Evolutionary conservation across 2,113 vertebrate species (phyloP).

Genomic region (Craseonycteris thonglongyai): DNA sequence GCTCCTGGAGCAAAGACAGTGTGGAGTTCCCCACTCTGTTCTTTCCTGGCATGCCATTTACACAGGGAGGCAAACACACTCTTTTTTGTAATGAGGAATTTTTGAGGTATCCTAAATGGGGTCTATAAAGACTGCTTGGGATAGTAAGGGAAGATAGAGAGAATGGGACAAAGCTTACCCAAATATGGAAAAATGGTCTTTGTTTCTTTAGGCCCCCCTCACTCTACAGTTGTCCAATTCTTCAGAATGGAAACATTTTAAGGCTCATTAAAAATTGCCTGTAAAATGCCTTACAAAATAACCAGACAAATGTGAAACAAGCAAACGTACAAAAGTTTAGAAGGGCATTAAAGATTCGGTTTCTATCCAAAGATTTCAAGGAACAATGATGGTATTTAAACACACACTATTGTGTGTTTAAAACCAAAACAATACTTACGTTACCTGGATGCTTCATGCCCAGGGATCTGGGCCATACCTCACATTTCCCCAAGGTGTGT

Average conservation of each 20-base stretch:
- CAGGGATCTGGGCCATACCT: background rate
- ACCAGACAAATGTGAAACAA: background rate
- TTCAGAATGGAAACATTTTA: conserved; percentile 2
- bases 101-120: background rate
- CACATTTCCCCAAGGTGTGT: no score
- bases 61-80: background rate
- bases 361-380: background rate
- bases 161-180: background rate
- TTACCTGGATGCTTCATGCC: background rate
- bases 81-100: background rate
- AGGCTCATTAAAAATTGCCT: conserved; percentile 3
- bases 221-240: background rate
- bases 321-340: background rate
- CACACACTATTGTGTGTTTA: background rate
- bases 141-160: background rate
- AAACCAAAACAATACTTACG: background rate
- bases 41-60: background rate
- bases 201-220: background rate
- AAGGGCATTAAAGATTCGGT: background rate
- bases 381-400: background rate
- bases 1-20: background rate
- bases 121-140: background rate
- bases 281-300: background rate
- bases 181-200: background rate
- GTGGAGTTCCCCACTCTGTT: background rate